Evolutionary conservation across 2,113 vertebrate species (phyloP), one percentile per base, ranked within the genome.

Genomic region (Platysteira castanea): DNA sequence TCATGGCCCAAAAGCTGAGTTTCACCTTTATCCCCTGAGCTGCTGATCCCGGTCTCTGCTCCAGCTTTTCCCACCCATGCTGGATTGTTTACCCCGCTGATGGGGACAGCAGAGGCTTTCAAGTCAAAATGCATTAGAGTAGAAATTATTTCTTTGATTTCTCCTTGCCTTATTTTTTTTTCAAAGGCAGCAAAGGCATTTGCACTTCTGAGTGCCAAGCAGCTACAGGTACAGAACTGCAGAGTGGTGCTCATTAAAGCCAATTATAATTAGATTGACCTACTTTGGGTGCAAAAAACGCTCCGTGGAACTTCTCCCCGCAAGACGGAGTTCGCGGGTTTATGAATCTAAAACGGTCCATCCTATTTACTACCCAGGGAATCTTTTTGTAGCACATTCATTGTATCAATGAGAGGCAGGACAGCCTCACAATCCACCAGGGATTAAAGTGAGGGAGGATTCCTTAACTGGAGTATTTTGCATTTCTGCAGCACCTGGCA

Each of bases 261-360:
- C 80, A 93, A 78, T 92, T 88, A 89, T 84, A 94, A 96, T 96
- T 89, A 90, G 49, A 95, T 78, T 95, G 96, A 86, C 93, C 92
- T 94, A 90, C 81, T 91, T 90, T 9, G 47, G 44, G 71, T 70
- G 76, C n/a, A 82, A 83, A 63, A 67, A 97, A 39, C 0, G 9
- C 52, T 73, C 42, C 5, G 22, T 27, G 53, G 70, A 85, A 95
- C 70, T 76, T 73, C 78, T 70, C 60, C 47, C 89, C 16, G n/a
- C 69, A 33, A 84, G 82, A 85, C 7, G 2, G 63, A 60, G 42
- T 47, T 76, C 5, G 11, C 49, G 2, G 52, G 56, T 93, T 76
- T 10, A 47, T 14, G 78, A 83, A 70, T 71, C 52, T 71, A 28
- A 71, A 77, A 24, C 1, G 13, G 68, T 19, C 81, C 60, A 49